A percentile compares a stretch with the other conserved stretches of the same genome.
Evolutionary conservation across 2,888 invertebrate genomes (phyloP).

Genomic region (Mylabris sibirica): DNA sequence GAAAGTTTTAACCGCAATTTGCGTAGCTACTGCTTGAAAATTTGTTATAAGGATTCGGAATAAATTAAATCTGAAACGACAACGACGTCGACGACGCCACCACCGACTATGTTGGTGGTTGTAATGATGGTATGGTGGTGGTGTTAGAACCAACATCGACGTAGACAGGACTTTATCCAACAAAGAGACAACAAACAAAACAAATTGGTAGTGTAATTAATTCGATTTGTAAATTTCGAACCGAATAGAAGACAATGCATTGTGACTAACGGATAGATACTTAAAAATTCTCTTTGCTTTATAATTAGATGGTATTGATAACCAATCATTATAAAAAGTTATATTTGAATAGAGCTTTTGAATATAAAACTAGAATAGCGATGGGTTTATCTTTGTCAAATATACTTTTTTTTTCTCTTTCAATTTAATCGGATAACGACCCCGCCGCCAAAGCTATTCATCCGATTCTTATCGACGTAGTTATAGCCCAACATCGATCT

Average conservation of each 20-base stretch:
- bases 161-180: neutral
- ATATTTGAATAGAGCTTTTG: conserved; percentile 38
- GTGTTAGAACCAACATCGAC: neutral
- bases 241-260: neutral
- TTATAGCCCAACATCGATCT: conserved; percentile 29
- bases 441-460: conserved; percentile 46
- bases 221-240: conserved; percentile 24
- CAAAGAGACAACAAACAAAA: conserved; percentile 24
- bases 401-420: conserved; percentile 44
- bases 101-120: neutral
- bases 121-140: neutral
- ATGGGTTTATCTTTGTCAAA: conserved; percentile 53
- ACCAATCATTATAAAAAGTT: conserved; percentile 48
- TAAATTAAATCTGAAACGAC: conserved; percentile 49
- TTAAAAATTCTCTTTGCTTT: conserved; percentile 21
- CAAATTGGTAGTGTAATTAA: conserved; percentile 15
- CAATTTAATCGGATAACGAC: conserved; percentile 50
- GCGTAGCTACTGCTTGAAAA: conserved; percentile 54
- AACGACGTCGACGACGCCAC: neutral
- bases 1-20: conserved; percentile 59
- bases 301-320: conserved; percentile 52
- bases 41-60: conserved; percentile 57
- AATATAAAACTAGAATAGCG: conserved; percentile 49
- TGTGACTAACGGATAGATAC: conserved; percentile 10
- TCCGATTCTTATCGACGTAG: conserved; percentile 48